These are phyloP conservation scores for Shinisaurus crocodilurus DNA, from an alignment of 2,113 vertebrate genomes.

Conservation along the genomic window DNA sequence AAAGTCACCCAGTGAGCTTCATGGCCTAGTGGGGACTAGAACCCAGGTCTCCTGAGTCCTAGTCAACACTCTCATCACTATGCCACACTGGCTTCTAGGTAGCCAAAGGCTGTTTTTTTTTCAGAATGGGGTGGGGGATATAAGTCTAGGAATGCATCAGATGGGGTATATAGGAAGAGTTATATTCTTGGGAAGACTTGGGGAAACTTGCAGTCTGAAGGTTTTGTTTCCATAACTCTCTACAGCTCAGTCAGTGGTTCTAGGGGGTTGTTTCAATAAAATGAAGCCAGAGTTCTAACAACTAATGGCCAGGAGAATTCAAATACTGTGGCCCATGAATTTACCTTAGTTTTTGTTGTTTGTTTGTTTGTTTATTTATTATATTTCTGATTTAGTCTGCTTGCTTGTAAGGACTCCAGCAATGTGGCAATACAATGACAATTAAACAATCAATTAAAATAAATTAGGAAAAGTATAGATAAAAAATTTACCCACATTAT, in stretches of 20 bases:
- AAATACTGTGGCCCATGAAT: neutral
- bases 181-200: neutral
- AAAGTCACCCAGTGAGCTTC: too few species aligned
- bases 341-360: neutral
- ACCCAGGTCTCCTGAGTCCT: too few species aligned
- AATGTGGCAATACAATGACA: too few species aligned
- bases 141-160: neutral
- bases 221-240: neutral
- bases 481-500: too few species aligned
- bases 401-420: too few species aligned
- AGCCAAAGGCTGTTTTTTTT: neutral
- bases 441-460: too few species aligned
- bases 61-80: too few species aligned
- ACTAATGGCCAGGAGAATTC: neutral
- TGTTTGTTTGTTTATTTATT: neutral
- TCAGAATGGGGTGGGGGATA: too few species aligned
- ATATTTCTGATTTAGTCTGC: too few species aligned
- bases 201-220: neutral
- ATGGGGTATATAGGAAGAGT: neutral
- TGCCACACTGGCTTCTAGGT: neutral
- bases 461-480: too few species aligned
- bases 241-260: neutral
- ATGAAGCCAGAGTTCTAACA: neutral
- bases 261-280: neutral
- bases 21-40: too few species aligned